A percentile compares a stretch with the other conserved stretches of the same genome.
These are phyloP conservation scores for Acronicta psi DNA, from an alignment of 2,888 invertebrate species.

Conservation along the genomic window DNA sequence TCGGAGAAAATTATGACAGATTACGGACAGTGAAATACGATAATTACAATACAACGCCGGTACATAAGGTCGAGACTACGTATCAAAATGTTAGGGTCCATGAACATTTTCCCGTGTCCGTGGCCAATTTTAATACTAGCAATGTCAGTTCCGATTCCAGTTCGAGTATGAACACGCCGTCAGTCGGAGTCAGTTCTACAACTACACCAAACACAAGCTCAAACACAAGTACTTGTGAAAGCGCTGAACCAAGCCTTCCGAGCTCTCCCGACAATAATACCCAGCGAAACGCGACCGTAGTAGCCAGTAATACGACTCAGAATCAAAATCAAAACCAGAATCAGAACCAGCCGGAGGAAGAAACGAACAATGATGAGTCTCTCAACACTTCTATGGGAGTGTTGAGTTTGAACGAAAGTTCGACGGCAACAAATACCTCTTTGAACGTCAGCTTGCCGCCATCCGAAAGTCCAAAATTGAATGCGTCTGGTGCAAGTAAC, in stretches of 20 bases:
- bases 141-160: constrained; percentile 91
- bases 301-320: constrained; percentile 56
- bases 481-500: constrained; percentile 61
- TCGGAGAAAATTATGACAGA: constrained; percentile 75
- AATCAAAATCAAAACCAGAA: constrained; percentile 54
- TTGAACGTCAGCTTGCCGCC: constrained; percentile 82
- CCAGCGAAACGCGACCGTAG: constrained; percentile 55
- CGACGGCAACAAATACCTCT: constrained; percentile 84
- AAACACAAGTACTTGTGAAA: constrained; percentile 91
- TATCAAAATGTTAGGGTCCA: constrained; percentile 77
- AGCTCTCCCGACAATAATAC: constrained; percentile 88
- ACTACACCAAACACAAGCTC: constrained; percentile 92
- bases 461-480: constrained; percentile 78
- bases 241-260: constrained; percentile 93
- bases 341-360: constrained; percentile 56
- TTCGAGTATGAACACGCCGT: constrained; percentile 90
- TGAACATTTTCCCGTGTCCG: constrained; percentile 73
- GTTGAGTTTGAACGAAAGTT: constrained; percentile 81
- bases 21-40: constrained; percentile 73
- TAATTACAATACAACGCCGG: constrained; percentile 70
- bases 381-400: constrained; percentile 81
- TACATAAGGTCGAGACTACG: constrained; percentile 74
- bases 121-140: constrained; percentile 73
- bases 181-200: constrained; percentile 90
- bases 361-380: constrained; percentile 68